Evolutionary conservation across 2,113 vertebrate species (phyloP), one percentile per base, ranked within the genome.

Genomic region (Oophaga pumilio): DNA sequence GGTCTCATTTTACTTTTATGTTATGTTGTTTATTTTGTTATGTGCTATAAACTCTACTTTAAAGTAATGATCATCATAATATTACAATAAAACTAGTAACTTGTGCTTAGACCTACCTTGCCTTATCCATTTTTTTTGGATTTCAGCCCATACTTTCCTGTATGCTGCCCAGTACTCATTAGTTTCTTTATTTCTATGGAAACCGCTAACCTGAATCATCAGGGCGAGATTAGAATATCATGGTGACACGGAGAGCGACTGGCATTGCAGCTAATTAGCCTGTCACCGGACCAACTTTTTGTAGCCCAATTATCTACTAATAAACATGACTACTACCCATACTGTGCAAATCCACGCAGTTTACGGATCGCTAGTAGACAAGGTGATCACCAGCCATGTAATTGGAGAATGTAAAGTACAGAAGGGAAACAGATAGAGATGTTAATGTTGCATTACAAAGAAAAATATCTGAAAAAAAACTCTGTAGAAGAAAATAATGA

Each of bases 181-280:
- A 87, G 73, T 82, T 26, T 9, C 22, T 76, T 59, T 60, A 87
- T 87, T 82, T n/a, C 86, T 87, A 87, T 87, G 86, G 86, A 73
- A 87, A 87, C 86, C 3, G 86, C 33, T 77, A 64, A 86, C 57
- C 57, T 85, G 33, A 76, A 18, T 56, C 9, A 17, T 52, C 10
- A 11, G 22, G 53, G 50, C 66, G 49, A 22, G 50, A 79, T 79
- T 87, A 24, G 8, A 71, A 81, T 59, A 56, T 81, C 66, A 9
- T 80, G 76, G 74, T 68, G 77, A 73, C 64, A 71, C 17, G 17
- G 64, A 20, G 52, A 20, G n/a, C 17, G 15, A 18, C 33, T 79
- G 85, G 60, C 86, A 73, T 60, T 10, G 43, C 66, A 62, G 64
- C 78, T 82, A 59, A 87, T 87, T 81, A 87, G 77, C 78, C 53